Evolutionary conservation across 2,113 vertebrate species (phyloP).

Genomic region (Gobius niger): DNA sequence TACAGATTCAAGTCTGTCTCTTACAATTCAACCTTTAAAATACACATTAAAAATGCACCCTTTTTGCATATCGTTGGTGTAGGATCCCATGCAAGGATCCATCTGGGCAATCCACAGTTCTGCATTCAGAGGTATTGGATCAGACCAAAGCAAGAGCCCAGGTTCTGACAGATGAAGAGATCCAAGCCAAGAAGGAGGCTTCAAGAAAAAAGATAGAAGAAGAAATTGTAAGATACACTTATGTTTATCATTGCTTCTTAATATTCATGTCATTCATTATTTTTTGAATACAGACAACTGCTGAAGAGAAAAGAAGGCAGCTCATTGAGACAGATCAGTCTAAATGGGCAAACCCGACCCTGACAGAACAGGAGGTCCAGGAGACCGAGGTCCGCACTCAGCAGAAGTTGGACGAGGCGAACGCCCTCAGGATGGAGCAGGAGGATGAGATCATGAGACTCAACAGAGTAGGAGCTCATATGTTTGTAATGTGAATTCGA

Average conservation of each 20-base stretch:
- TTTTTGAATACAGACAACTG: conserved; percentile 62
- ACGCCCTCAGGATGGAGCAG: conserved; percentile 80
- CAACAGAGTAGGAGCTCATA: conserved; percentile 71
- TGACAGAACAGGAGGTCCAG: conserved; percentile 78
- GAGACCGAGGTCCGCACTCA: conserved; percentile 75
- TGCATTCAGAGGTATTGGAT: conserved; percentile 72
- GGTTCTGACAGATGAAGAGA: conserved; percentile 70
- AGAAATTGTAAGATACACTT: conserved; percentile 31
- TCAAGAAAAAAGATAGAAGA: conserved; percentile 67
- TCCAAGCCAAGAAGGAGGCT: conserved; percentile 55
- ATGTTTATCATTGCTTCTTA: not conserved
- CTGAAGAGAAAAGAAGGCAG: conserved; percentile 71
- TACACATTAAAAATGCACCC: not conserved
- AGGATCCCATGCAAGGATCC: conserved; percentile 81
- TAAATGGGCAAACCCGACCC: conserved; percentile 67
- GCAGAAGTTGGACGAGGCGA: conserved; percentile 75
- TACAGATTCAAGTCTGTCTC: conserved; percentile 47
- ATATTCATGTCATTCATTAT: not conserved
- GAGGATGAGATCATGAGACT: conserved; percentile 86
- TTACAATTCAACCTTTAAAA: not conserved
- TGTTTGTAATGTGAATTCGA: not conserved
- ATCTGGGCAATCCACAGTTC: conserved; percentile 73
- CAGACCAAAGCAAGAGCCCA: conserved; percentile 72
- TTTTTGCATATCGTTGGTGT: not conserved
- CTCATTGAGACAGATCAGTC: conserved; percentile 74